Evolutionary conservation across 2,888 invertebrate species (phyloP).

Genomic region (Hylaea fasciaria): DNA sequence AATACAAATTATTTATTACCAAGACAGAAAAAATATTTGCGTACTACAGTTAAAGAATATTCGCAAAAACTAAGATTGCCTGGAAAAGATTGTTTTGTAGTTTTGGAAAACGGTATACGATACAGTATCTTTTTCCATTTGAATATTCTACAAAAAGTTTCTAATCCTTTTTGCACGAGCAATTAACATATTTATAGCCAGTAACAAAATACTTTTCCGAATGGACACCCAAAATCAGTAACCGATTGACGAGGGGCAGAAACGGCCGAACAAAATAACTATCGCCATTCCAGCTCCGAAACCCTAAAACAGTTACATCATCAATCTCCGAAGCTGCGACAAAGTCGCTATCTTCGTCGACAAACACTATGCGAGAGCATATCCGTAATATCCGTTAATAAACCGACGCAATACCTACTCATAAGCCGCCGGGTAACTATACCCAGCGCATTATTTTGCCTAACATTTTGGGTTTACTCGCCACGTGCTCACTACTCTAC

Average conservation of each 20-base stretch:
- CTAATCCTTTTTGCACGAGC: too few species aligned
- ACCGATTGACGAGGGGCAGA: not conserved
- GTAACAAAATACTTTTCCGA: not conserved
- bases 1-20: too few species aligned
- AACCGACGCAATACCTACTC: constrained; percentile 28
- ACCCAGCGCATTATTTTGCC: constrained; percentile 39
- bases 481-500: constrained; percentile 2
- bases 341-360: constrained; percentile 21
- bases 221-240: not conserved
- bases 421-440: constrained; percentile 33
- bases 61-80: too few species aligned
- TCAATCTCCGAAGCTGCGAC: constrained; percentile 17
- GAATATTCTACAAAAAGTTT: too few species aligned
- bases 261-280: not conserved
- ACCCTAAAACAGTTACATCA: not conserved
- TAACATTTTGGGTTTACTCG: constrained; percentile 26
- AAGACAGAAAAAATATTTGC: too few species aligned
- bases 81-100: too few species aligned
- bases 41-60: too few species aligned
- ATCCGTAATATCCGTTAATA: constrained; percentile 35
- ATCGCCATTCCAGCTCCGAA: not conserved
- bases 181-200: too few species aligned
- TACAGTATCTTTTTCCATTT: too few species aligned
- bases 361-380: constrained; percentile 18
- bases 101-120: too few species aligned